Percentiles rank a stretch among this genome's conserved stretches.
Conservation (phyloP, 2,888 invertebrate species). For the Abrostola tripartita region DNA sequence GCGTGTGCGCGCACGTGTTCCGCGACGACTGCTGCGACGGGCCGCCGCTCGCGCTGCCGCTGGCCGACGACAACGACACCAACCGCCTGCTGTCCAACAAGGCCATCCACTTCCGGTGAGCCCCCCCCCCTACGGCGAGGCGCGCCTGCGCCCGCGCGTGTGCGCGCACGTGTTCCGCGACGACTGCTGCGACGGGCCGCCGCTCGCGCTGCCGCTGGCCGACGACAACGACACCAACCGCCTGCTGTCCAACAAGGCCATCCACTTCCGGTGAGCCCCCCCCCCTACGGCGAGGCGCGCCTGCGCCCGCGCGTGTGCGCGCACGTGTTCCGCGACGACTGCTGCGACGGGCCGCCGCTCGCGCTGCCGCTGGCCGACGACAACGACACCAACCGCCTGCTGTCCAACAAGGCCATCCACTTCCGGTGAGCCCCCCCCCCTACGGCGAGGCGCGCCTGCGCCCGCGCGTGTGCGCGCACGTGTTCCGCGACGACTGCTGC, state of each 20-base stretch:
- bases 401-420: slow-evolving; percentile 96
- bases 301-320: slow-evolving; percentile 92
- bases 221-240: slow-evolving; percentile 96
- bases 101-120: slow-evolving; percentile 95
- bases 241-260: slow-evolving; percentile 95
- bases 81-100: slow-evolving; percentile 96
- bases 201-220: slow-evolving; percentile 92
- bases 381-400: slow-evolving; percentile 95
- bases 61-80: slow-evolving; percentile 94
- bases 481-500: slow-evolving; percentile 92
- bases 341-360: slow-evolving; percentile 90
- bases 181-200: slow-evolving; percentile 90
- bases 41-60: slow-evolving; percentile 93
- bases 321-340: slow-evolving; percentile 93
- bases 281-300: slow-evolving; percentile 96
- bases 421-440: slow-evolving; percentile 91
- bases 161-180: slow-evolving; percentile 94
- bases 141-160: slow-evolving; percentile 93
- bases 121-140: slow-evolving; percentile 93
- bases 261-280: slow-evolving; percentile 92
- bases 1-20: slow-evolving; percentile 93
- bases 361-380: slow-evolving; percentile 93
- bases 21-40: slow-evolving; percentile 90
- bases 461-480: slow-evolving; percentile 93
- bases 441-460: slow-evolving; percentile 95